Base-by-base conservation (phyloP, 2,888 invertebrate species). In the Epiblema foenella region DNA sequence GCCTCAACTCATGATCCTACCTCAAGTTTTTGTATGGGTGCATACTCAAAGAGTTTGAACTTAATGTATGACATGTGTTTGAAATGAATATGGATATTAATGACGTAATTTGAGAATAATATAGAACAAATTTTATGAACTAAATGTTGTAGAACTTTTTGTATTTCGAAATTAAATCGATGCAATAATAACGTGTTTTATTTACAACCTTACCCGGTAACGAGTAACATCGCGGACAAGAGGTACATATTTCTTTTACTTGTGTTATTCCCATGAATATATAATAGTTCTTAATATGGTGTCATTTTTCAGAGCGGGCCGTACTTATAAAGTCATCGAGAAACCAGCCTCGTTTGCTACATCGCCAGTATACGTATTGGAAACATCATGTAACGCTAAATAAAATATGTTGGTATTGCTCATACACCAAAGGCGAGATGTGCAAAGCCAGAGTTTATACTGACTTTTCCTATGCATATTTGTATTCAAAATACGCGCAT, bases 401-500 rank as follows among this genome's bases (percentile, higher is more conserved):
- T 24, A 75, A 70, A 69, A 76, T 77, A 9, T 78, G 78, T 60
- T 79, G 79, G 80, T 79, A 79, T 65, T 79, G 80, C 49, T 79
- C 79, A 1, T 69, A 51, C 1, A 75, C 74, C 58, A 57, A 68
- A 17, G 63, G 70, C 1, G 58, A 67, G 8, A 15, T 37, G 10
- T 78, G 78, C 71, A 76, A 65, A 54, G 78, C 78, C 8, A 75
- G 73, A 67, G 63, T 78, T n/a, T 77, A 77, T 54, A 78, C 79
- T 0, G 76, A 78, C 54, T 73, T 75, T 51, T 42, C 74, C 7
- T 57, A 76, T 46, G 42, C 57, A 58, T 77, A 70, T 59, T 9
- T 76, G 20, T 69, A 58, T n/a, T 68, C 56, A 15, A 76, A 74
- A 20, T 73, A 75, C 29, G 33, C 49, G 4, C 78, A 73, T 24